Conservation (phyloP, 2,797 vertebrate genomes). For the Pseudochromis fuscus region DNA sequence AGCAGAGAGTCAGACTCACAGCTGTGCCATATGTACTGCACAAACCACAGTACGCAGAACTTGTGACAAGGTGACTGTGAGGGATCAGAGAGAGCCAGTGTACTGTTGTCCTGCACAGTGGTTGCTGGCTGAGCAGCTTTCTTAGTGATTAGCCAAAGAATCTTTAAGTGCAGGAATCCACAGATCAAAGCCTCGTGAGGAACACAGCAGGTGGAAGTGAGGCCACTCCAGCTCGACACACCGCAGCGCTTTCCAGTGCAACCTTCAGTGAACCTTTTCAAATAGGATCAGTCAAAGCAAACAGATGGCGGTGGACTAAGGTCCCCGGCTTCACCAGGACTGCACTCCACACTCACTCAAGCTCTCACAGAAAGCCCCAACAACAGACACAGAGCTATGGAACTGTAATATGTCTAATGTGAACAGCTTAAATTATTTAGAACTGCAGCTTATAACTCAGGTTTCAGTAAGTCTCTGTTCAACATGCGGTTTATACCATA, state of each 20-base stretch:
- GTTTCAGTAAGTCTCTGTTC: too few species aligned
- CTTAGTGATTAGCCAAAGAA: slow-evolving; percentile 19
- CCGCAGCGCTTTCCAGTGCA: slow-evolving; percentile 1
- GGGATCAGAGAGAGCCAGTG: not conserved
- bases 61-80: not conserved
- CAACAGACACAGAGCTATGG: too few species aligned
- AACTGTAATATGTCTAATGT: not conserved
- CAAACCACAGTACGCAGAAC: not conserved
- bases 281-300: slow-evolving; percentile 79
- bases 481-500: too few species aligned
- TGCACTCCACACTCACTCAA: slow-evolving; percentile 2
- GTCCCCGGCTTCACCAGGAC: slow-evolving; percentile 20
- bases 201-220: slow-evolving; percentile 42
- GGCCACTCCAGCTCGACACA: slow-evolving; percentile 44
- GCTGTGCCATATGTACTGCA: too few species aligned
- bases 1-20: too few species aligned
- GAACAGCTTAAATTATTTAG: too few species aligned
- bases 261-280: slow-evolving; percentile 74
- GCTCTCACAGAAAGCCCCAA: too few species aligned
- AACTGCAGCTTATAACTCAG: too few species aligned
- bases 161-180: not conserved
- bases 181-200: slow-evolving; percentile 37
- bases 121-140: not conserved
- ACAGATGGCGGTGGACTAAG: slow-evolving; percentile 80
- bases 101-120: not conserved